Base-by-base conservation (phyloP, 2,888 invertebrate genomes). In the Diarsia dahlii region DNA sequence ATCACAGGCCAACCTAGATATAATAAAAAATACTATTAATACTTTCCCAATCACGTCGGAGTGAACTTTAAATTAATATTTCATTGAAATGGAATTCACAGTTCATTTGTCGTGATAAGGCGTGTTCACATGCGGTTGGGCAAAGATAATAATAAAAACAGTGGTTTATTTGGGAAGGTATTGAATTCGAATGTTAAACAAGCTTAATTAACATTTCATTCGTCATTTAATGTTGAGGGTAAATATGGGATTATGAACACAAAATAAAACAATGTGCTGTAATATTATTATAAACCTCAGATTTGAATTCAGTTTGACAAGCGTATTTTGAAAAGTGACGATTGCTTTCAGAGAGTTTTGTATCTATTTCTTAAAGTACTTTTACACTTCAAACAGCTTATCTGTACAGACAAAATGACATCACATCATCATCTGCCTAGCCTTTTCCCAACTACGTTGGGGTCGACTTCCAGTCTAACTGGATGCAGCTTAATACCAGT, bases 41-140 rank as follows among this genome's bases (percentile, higher is more conserved):
- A 78, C 63, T 75, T 78, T 70, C 18, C 69, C 69, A 65, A 76
- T 74, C 69, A 81, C 56, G 65, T 52, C n/a, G 28, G 67, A 76
- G 20, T 85, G 74, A 67, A 68, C 70, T 85, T 79, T 77, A 80
- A 81, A 81, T 84, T 76, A 75, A 75, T 74, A 82, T 82, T 82
- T 76, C 67, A 73, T 75, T 64, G 79, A 74, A 76, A 83, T 87
- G 78, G 58, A 84, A 84, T 84, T 81, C 75, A 58, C 84, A 71
- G 80, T 84, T 82, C 80, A 86, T 76, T 84, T 74, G 52, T 52
- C 60, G 66, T 50, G 71, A 82, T 88, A 82, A 81, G 78, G 71
- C 64, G 28, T 34, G 72, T 71, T 68, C 72, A 74, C 76, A 82
- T 80, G 66, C 71, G 83, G 76, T 80, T 45, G 28, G 45, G n/a